phyloP scores from a whole-genome alignment of 1,140 invertebrate species.

The Pseudobourletiella spinata region DNA sequence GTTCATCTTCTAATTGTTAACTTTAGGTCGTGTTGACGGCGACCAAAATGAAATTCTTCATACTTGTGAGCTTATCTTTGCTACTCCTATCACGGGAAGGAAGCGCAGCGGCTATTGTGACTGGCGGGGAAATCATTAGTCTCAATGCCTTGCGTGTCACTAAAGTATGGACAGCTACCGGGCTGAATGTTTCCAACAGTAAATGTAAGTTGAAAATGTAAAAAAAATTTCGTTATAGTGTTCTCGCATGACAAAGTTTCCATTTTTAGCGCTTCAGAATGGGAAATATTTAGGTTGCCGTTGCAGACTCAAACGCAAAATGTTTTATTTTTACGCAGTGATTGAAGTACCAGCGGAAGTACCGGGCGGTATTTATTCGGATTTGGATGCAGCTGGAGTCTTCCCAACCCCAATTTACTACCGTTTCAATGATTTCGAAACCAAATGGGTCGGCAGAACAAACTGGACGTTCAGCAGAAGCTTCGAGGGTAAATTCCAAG shows the following conservation, averaged over 20 bases:
- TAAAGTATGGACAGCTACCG: background rate
- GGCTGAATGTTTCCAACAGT: background rate
- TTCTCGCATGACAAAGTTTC: too few species aligned
- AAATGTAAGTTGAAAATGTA: background rate
- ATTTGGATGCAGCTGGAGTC: conserved; percentile 51
- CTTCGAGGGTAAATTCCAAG: conserved; percentile 37
- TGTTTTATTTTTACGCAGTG: too few species aligned
- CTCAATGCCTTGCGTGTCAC: background rate
- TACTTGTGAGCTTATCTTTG: background rate
- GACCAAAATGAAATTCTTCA: too few species aligned
- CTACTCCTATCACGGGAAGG: background rate
- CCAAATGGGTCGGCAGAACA: conserved; percentile 69
- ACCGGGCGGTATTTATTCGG: conserved; percentile 79
- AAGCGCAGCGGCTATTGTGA: background rate
- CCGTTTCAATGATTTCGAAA: conserved; percentile 65
- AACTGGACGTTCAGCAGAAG: conserved; percentile 62
- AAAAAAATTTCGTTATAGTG: too few species aligned
- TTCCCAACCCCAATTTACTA: conserved; percentile 62
- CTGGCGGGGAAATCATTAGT: background rate
- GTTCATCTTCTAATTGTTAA: background rate
- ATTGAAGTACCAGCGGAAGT: conserved; percentile 50
- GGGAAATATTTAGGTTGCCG: too few species aligned
- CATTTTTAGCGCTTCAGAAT: too few species aligned
- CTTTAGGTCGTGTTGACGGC: too few species aligned
- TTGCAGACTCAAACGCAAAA: too few species aligned